phyloP scores from a whole-genome alignment of 2,797 vertebrate genomes.

The Lagodon rhomboides region DNA sequence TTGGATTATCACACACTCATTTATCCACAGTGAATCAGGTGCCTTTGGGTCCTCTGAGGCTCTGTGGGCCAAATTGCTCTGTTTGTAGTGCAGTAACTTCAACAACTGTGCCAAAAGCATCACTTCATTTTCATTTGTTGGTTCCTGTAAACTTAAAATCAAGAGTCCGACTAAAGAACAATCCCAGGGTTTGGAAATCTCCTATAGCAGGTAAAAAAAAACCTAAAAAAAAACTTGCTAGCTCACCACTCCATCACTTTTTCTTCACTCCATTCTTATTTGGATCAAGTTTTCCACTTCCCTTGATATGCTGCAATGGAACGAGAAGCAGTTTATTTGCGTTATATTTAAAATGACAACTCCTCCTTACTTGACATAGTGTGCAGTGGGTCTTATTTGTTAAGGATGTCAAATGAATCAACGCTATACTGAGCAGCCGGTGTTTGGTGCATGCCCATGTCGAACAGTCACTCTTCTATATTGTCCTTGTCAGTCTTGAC shows the following conservation, averaged over 20 bases:
- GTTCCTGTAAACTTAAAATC: background rate
- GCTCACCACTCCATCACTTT: background rate
- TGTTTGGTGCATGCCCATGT: background rate
- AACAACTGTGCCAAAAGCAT: background rate
- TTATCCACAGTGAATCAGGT: background rate
- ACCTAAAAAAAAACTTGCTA: background rate
- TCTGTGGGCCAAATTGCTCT: background rate
- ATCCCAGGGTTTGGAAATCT: background rate
- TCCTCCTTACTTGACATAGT: background rate
- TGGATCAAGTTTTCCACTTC: background rate
- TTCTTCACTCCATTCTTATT: background rate
- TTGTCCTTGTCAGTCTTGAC: background rate
- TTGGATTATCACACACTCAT: background rate
- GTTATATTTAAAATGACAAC: background rate
- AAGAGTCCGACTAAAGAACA: background rate
- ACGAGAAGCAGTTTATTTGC: background rate
- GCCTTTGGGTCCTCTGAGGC: background rate
- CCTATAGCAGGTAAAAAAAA: background rate
- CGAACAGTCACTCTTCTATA: background rate
- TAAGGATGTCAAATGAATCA: background rate
- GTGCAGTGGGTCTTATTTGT: background rate
- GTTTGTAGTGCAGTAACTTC: background rate
- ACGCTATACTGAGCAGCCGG: background rate
- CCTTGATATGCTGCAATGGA: background rate
- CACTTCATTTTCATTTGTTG: background rate